Percentiles rank a stretch among this genome's conserved stretches.
Conservation (phyloP, 1,140 invertebrate species). For the Galleria mellonella region DNA sequence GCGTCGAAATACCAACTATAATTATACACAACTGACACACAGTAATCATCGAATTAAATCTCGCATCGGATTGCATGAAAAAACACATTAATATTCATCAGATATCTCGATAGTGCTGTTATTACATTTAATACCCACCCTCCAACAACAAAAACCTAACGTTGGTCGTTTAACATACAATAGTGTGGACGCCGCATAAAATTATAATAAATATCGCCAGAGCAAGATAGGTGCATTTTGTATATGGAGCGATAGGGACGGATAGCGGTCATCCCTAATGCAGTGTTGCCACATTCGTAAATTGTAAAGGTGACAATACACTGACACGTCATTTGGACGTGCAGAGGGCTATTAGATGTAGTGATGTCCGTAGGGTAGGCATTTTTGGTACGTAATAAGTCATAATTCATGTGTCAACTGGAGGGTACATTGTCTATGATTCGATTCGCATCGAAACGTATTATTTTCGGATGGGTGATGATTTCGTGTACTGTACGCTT, state of each 20-base stretch:
- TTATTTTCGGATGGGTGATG: slow-evolving; percentile 41
- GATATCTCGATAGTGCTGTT: slow-evolving; percentile 40
- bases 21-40: slow-evolving; percentile 56
- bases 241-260: slow-evolving; percentile 17
- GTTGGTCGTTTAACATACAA: slow-evolving; percentile 60
- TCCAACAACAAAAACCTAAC: slow-evolving; percentile 37
- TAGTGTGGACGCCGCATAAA: slow-evolving; percentile 59
- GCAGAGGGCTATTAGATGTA: slow-evolving; percentile 44
- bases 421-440: slow-evolving; percentile 43
- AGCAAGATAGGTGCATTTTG: slow-evolving; percentile 17
- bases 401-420: slow-evolving; percentile 63
- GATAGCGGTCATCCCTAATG: slow-evolving; percentile 30
- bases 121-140: slow-evolving; percentile 54
- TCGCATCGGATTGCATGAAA: slow-evolving; percentile 34
- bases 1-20: slow-evolving; percentile 17
- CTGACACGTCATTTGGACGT: slow-evolving; percentile 55
- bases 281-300: slow-evolving; percentile 18
- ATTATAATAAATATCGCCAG: slow-evolving; percentile 66
- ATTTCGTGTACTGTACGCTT: slow-evolving; percentile 27
- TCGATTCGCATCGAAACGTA: slow-evolving; percentile 48
- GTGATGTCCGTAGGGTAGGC: slow-evolving; percentile 20
- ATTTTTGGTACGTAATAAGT: slow-evolving; percentile 39
- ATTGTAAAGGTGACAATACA: slow-evolving; percentile 58
- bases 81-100: slow-evolving; percentile 58
- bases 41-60: slow-evolving; percentile 57